These are phyloP conservation scores for Chiroxiphia lanceolata DNA, from an alignment of 2,797 vertebrate species.

Conservation along the genomic window DNA sequence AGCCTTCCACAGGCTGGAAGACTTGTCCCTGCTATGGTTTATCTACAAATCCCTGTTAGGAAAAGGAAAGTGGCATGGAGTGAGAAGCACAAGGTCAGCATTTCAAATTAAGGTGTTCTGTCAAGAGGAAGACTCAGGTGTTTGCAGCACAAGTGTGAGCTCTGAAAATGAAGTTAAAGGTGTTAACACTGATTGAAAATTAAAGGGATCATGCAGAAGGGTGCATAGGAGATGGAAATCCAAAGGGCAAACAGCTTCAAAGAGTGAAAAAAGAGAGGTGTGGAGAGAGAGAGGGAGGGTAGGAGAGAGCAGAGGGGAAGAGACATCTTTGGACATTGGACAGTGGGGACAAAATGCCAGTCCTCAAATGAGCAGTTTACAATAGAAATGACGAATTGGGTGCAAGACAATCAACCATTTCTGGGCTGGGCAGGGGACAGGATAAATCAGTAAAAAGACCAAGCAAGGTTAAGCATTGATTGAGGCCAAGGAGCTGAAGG, in stretches of 20 bases:
- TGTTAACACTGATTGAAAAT: not conserved
- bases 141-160: not conserved
- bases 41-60: not conserved
- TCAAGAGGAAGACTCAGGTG: not conserved
- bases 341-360: not conserved
- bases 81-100: not conserved
- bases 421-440: not conserved
- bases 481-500: not conserved
- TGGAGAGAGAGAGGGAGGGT: not conserved
- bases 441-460: conserved; percentile 13
- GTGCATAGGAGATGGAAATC: not conserved
- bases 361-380: not conserved
- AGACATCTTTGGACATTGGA: not conserved
- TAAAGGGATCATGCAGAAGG: not conserved
- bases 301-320: not conserved
- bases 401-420: not conserved
- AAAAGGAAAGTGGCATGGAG: not conserved
- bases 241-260: not conserved
- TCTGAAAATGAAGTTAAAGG: not conserved
- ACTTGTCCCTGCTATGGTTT: not conserved
- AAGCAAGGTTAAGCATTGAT: not conserved
- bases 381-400: not conserved
- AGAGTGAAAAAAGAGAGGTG: not conserved
- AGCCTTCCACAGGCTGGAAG: not conserved
- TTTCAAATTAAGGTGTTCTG: not conserved